phyloP scores from a whole-genome alignment of 2,888 invertebrate genomes.

The Chrysotoxum bicinctum region DNA sequence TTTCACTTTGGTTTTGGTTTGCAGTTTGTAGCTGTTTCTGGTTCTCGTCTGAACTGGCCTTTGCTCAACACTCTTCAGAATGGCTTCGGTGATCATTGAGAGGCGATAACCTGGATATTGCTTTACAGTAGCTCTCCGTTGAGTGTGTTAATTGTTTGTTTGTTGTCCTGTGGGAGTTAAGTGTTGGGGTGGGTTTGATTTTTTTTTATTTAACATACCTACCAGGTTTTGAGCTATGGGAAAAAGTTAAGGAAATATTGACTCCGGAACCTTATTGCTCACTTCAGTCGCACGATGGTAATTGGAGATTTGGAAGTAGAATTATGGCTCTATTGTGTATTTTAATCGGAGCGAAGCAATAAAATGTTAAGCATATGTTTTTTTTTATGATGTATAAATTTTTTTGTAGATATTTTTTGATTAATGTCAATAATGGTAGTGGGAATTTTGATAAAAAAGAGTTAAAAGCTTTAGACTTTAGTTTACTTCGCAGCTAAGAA shows the following conservation, averaged over 20 bases:
- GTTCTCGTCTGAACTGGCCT: not conserved
- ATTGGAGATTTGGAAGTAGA: constrained; percentile 55
- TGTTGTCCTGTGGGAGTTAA: constrained; percentile 80
- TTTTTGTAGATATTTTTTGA: not conserved
- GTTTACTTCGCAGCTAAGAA: too few species aligned
- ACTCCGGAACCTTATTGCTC: constrained; percentile 69
- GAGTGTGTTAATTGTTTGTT: constrained; percentile 81
- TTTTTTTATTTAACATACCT: not conserved
- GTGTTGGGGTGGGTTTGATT: constrained; percentile 77
- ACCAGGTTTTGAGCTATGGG: constrained; percentile 9
- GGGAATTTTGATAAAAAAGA: not conserved
- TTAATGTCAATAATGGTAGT: not conserved
- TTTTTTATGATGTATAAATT: constrained; percentile 2
- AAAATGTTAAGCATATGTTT: constrained; percentile 61
- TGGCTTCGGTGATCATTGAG: constrained; percentile 37
- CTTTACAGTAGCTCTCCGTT: constrained; percentile 38
- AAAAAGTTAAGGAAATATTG: constrained; percentile 41
- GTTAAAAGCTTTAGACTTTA: too few species aligned
- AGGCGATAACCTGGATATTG: constrained; percentile 64
- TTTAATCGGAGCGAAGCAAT: constrained; percentile 31
- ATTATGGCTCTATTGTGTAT: constrained; percentile 47
- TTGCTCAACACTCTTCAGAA: not conserved
- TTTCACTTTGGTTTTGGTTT: constrained; percentile 54
- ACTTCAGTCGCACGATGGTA: constrained; percentile 69
- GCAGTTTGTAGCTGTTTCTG: not conserved